A percentile compares a stretch with the other conserved stretches of the same genome.
Conservation (phyloP, 2,113 vertebrate genomes). For the Pseudois nayaur region DNA sequence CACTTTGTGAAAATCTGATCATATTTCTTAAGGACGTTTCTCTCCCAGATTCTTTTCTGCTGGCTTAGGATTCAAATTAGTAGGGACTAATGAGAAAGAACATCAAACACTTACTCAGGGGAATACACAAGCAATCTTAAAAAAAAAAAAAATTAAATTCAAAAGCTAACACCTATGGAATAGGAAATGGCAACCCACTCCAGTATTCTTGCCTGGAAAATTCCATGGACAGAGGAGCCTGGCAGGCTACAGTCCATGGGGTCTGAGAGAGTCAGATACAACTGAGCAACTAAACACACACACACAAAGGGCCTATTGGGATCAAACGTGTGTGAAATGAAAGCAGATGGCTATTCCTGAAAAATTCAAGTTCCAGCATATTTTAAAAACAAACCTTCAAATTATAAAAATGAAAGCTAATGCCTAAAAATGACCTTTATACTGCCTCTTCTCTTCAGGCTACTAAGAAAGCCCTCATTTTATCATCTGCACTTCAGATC, state of each 20-base stretch:
- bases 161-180: background rate
- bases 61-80: conserved; percentile 13
- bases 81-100: background rate
- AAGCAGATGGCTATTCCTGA: conserved; percentile 13
- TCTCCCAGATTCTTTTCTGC: background rate
- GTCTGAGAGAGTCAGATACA: background rate
- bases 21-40: background rate
- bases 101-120: background rate
- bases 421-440: background rate
- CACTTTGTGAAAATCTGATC: background rate
- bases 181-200: background rate
- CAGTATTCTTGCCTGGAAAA: background rate
- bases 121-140: background rate
- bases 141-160: background rate
- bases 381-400: conserved; percentile 58
- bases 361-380: conserved; percentile 34
- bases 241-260: background rate
- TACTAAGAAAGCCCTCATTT: background rate
- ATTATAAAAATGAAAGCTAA: background rate
- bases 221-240: background rate
- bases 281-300: background rate
- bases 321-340: conserved; percentile 14
- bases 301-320: background rate
- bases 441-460: background rate
- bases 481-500: background rate